Evolutionary conservation across 2,113 vertebrate genomes (phyloP), one percentile per base, ranked within the genome.

Genomic region (Indri indri): DNA sequence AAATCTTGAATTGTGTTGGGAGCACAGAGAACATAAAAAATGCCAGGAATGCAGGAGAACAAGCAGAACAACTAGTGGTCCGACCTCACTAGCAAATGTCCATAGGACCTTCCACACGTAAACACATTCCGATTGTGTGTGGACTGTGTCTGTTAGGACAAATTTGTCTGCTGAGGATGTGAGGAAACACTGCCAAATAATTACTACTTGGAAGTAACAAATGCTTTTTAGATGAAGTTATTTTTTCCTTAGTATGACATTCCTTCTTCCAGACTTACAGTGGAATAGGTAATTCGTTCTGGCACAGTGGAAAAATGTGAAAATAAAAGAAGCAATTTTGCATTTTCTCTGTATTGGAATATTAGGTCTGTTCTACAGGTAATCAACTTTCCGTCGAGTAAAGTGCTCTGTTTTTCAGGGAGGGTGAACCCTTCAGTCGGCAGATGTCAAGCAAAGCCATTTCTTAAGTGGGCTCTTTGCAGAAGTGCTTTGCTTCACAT

Each of bases 251-350:
- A 91, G 70, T 88, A 45, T 93, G 93, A 80, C 83, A 94, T 71
- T 95, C 79, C 74, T 94, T 79, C 79, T 96, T 95, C 63, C 93
- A 94, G 76, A 90, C 30, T 47, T 81, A 90, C 42, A 77, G 84
- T 94, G 17, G 61, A 93, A 68, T 1, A 76, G 74, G 74, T 92
- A 77, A 92, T 97, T 95, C 11, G 2, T 97, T 91, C 88, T 90
- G 74, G 89, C 94, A 96, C n/a, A 74, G 86, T 81, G 54, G 91
- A 63, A 97, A 97, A 95, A 95, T 93, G 88, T 88, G 90, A 89
- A 94, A 97, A 95, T 96, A 97, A 91, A 97, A 97, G 86, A 93
- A 93, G 95, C 76, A 73, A 95, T 95, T 97, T 95, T 95, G 76
- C 86, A 85, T 97, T 97, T 90, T 88, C 87, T 97, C 89, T 94